These are phyloP conservation scores for Pipistrellus pipistrellus DNA, from an alignment of 2,797 vertebrate species.

Conservation along the genomic window DNA sequence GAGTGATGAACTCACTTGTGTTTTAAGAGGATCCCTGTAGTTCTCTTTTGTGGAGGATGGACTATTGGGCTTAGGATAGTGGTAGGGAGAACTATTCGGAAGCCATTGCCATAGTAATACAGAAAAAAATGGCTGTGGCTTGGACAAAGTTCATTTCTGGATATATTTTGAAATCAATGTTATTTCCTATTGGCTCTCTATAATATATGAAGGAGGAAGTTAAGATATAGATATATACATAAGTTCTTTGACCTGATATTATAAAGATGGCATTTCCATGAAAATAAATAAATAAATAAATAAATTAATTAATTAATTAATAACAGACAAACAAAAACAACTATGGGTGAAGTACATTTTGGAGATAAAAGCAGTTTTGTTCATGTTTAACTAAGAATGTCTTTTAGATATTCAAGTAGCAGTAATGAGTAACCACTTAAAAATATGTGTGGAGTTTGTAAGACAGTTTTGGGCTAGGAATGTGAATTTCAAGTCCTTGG, in stretches of 20 bases:
- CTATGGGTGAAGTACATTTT: not conserved
- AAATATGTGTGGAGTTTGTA: not conserved
- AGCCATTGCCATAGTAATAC: not conserved
- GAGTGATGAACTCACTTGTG: not conserved
- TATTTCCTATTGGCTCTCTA: not conserved
- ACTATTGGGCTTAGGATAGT: not conserved
- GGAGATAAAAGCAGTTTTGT: not conserved
- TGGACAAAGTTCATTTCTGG: not conserved
- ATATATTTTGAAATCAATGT: not conserved
- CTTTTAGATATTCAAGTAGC: not conserved
- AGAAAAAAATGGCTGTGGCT: not conserved
- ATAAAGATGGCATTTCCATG: not conserved
- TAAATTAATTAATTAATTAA: too few relatives aligned
- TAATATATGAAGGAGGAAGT: not conserved
- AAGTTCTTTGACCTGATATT: not conserved
- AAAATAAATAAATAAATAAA: not conserved
- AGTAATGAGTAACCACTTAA: not conserved
- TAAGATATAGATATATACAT: too few relatives aligned
- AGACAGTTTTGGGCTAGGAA: not conserved
- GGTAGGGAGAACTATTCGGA: not conserved
- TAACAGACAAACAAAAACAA: not conserved
- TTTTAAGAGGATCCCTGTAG: not conserved
- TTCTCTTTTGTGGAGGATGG: not conserved
- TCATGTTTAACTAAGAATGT: not conserved
- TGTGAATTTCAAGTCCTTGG: constrained; percentile 3